Evolutionary conservation across 2,797 vertebrate genomes (phyloP).

Genomic region (Chromobotia macracanthus): DNA sequence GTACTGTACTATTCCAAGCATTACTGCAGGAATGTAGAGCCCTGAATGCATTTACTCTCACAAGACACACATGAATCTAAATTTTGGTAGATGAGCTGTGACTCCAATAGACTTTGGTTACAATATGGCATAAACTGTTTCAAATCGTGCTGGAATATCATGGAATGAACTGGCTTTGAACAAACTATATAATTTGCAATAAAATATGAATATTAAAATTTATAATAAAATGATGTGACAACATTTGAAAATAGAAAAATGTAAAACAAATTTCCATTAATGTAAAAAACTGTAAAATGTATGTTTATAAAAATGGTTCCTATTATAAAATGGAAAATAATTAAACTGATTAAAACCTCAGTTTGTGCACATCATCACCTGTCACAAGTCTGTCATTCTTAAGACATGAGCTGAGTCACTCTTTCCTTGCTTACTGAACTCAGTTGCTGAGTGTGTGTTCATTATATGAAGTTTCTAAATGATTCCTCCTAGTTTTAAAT

Average conservation of each 20-base stretch:
- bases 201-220: background rate
- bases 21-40: conserved; percentile 37
- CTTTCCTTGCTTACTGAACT: conserved; percentile 13
- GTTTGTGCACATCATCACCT: too few species aligned
- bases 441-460: background rate
- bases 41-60: background rate
- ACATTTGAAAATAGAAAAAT: background rate
- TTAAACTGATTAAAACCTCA: too few species aligned
- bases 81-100: conserved; percentile 7
- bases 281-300: too few species aligned
- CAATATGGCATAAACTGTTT: background rate
- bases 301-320: too few species aligned
- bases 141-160: background rate
- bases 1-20: conserved; percentile 31
- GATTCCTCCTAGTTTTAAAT: conserved; percentile 44
- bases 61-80: conserved; percentile 13
- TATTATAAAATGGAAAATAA: too few species aligned
- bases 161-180: background rate
- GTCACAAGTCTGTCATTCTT: too few species aligned
- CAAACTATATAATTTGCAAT: background rate
- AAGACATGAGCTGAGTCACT: conserved; percentile 8
- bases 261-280: too few species aligned
- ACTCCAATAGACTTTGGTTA: conserved; percentile 17
- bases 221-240: background rate
- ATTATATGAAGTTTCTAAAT: conserved; percentile 49